Conservation (phyloP, 2,797 vertebrate genomes). For the Siniperca obscura region DNA sequence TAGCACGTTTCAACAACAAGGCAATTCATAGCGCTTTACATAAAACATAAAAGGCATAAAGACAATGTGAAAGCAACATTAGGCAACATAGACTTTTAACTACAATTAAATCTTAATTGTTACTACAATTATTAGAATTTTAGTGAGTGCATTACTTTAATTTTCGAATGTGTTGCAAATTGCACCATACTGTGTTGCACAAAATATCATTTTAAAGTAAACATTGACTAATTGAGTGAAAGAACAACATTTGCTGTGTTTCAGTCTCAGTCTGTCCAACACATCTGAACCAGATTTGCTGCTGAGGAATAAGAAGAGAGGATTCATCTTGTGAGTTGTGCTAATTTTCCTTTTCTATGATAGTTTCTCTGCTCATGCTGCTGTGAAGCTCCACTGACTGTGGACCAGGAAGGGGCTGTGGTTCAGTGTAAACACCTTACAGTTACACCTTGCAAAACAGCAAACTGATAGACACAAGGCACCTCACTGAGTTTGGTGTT, state of each 20-base stretch:
- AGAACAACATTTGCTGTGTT: neutral
- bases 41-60: too few relatives aligned
- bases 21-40: too few relatives aligned
- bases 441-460: neutral
- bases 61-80: too few relatives aligned
- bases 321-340: neutral
- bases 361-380: neutral
- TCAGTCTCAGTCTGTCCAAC: neutral
- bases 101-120: too few relatives aligned
- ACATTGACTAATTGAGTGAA: neutral
- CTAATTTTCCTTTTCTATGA: neutral
- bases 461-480: neutral
- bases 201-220: neutral
- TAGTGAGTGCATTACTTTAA: neutral
- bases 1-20: too few relatives aligned
- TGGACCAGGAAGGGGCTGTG: slow-evolving; percentile 17
- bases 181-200: neutral
- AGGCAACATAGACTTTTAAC: too few relatives aligned
- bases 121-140: too few relatives aligned
- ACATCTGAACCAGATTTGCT: neutral
- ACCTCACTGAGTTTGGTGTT: neutral
- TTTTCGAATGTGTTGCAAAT: neutral
- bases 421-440: neutral
- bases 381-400: neutral
- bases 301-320: too few relatives aligned